These are phyloP conservation scores for Loris lydekkerianus DNA, from an alignment of 2,797 vertebrate genomes.

Conservation along the genomic window DNA sequence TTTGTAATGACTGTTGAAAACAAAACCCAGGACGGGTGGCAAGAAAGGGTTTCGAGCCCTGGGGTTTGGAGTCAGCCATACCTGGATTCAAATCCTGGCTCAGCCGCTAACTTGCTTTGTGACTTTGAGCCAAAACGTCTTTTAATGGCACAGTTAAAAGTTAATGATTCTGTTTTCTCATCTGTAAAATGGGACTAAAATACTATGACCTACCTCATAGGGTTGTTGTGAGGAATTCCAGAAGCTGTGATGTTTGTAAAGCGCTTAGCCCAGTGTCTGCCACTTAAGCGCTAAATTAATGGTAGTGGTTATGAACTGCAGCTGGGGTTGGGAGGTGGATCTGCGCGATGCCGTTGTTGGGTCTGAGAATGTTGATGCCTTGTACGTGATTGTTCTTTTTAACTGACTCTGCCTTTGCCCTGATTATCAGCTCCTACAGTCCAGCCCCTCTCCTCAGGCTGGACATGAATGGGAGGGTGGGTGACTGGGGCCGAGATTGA, in stretches of 20 bases:
- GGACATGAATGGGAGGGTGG: background rate
- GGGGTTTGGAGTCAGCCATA: constrained; percentile 68
- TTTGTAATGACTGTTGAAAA: constrained; percentile 86
- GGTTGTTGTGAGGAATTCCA: constrained; percentile 82
- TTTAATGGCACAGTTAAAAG: constrained; percentile 69
- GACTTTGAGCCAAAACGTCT: constrained; percentile 64
- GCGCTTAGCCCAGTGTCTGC: constrained; percentile 61
- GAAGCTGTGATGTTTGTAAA: constrained; percentile 76
- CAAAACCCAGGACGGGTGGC: constrained; percentile 76
- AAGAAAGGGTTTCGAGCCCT: constrained; percentile 70
- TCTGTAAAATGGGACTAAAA: constrained; percentile 68
- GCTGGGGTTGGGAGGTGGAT: constrained; percentile 16
- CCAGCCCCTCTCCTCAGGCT: constrained; percentile 36
- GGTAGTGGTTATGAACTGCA: background rate
- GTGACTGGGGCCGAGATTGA: background rate
- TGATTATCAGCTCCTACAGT: constrained; percentile 69
- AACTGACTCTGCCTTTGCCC: constrained; percentile 86
- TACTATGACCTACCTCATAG: constrained; percentile 82
- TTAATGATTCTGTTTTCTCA: constrained; percentile 52
- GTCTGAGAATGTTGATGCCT: constrained; percentile 77
- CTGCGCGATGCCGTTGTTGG: constrained; percentile 77
- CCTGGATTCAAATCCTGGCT: constrained; percentile 63
- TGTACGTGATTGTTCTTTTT: constrained; percentile 78
- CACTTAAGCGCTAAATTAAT: constrained; percentile 53
- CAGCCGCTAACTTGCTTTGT: constrained; percentile 71